These are phyloP conservation scores for Oophaga sylvatica DNA, from an alignment of 2,797 vertebrate species.

Conservation along the genomic window DNA sequence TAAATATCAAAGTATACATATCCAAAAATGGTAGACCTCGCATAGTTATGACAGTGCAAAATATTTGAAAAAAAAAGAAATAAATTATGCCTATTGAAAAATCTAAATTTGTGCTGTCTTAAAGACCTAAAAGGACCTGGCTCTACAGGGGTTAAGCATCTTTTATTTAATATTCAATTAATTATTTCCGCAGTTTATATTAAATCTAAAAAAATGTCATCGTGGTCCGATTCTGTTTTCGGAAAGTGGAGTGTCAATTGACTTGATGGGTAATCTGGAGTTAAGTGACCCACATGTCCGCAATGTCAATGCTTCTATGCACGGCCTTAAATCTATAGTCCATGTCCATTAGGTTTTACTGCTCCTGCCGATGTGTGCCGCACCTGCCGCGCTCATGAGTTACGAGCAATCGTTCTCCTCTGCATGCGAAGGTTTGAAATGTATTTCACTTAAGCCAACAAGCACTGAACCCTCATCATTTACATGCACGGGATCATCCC, in stretches of 20 bases:
- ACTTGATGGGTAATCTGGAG: conserved; percentile 11
- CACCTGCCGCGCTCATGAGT: conserved; percentile 14
- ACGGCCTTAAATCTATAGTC: conserved; percentile 19
- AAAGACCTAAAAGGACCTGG: not conserved
- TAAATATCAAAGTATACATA: no score
- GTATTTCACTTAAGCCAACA: conserved; percentile 29
- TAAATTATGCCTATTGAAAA: no score
- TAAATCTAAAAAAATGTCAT: not conserved
- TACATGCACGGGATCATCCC: conserved; percentile 41
- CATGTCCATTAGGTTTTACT: conserved; percentile 3
- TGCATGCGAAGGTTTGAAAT: conserved; percentile 24
- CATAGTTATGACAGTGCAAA: no score
- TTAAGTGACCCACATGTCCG: conserved; percentile 8
- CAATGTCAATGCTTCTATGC: not conserved
- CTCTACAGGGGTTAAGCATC: not conserved
- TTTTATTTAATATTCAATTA: not conserved
- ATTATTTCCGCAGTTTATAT: not conserved
- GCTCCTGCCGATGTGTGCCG: conserved; percentile 14
- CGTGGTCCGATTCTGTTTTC: not conserved
- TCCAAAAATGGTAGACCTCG: no score
- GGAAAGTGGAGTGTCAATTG: not conserved
- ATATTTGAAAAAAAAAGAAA: no score
- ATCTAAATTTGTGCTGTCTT: no score
- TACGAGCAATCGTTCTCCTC: conserved; percentile 38
- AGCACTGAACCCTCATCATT: conserved; percentile 34